Evolutionary conservation across 2,888 invertebrate genomes (phyloP).

Genomic region (Alloplasta piceator): DNA sequence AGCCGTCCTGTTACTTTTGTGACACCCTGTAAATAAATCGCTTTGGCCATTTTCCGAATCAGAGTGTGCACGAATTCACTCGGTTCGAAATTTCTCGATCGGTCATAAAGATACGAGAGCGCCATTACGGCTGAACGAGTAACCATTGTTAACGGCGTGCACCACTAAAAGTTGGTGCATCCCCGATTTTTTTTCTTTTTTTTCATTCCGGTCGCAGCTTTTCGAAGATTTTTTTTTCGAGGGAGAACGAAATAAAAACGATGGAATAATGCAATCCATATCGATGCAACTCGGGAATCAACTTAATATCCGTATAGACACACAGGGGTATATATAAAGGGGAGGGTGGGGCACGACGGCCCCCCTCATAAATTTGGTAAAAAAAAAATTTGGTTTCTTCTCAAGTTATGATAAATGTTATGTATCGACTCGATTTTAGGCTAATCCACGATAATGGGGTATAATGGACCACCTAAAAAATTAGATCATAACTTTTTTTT

Average conservation of each 20-base stretch:
- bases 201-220: constrained; percentile 13
- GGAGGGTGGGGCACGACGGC: constrained; percentile 21
- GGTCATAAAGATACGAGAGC: constrained; percentile 54
- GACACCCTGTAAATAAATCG: background rate
- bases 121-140: constrained; percentile 50
- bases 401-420: no score
- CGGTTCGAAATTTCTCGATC: constrained; percentile 53
- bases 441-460: no score
- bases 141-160: constrained; percentile 51
- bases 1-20: no score
- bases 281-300: constrained; percentile 46
- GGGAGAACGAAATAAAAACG: background rate
- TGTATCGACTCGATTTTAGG: no score
- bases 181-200: constrained; percentile 8
- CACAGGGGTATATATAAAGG: constrained; percentile 1
- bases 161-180: constrained; percentile 28
- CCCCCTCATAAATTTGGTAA: no score
- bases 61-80: constrained; percentile 42
- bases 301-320: constrained; percentile 50
- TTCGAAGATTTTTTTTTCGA: background rate
- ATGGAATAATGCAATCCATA: constrained; percentile 38
- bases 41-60: constrained; percentile 22
- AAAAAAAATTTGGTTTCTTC: no score
- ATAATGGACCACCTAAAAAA: no score
- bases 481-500: no score